Percentiles rank a stretch among this genome's conserved stretches.
Evolutionary conservation across 2,888 invertebrate genomes (phyloP).

Genomic region (Micropterix aruncella): DNA sequence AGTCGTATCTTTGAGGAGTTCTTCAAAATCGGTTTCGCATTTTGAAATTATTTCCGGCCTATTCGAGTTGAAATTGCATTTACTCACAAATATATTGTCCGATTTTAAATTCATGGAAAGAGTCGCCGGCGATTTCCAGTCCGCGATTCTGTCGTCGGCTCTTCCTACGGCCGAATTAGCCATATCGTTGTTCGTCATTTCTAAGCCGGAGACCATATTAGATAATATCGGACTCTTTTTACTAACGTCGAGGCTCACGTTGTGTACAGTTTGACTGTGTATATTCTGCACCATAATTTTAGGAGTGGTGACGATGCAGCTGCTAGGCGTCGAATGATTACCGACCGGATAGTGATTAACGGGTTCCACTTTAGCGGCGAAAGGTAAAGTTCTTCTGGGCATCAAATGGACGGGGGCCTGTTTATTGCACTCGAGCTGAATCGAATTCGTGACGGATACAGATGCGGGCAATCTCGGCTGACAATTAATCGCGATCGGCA

Average conservation of each 20-base stretch:
- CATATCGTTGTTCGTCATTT: not conserved
- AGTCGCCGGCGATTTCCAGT: not conserved
- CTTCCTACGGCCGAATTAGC: too few relatives aligned
- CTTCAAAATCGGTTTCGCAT: slow-evolving; percentile 37
- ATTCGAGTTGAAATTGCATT: slow-evolving; percentile 5
- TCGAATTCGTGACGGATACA: not conserved
- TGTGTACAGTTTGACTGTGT: not conserved
- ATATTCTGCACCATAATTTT: slow-evolving; percentile 1
- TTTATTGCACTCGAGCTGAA: not conserved
- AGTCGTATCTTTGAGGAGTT: slow-evolving; percentile 33
- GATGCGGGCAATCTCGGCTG: not conserved
- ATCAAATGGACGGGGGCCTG: not conserved
- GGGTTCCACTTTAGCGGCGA: too few relatives aligned
- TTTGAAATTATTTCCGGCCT: slow-evolving; percentile 19
- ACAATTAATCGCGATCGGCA: not conserved
- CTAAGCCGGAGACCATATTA: not conserved
- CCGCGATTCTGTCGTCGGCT: not conserved
- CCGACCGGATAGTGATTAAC: not conserved
- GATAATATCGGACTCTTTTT: not conserved
- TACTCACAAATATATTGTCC: slow-evolving; percentile 4
- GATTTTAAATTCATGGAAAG: not conserved
- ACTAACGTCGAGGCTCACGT: slow-evolving; percentile 3
- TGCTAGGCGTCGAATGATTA: not conserved
- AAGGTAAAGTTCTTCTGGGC: not conserved
- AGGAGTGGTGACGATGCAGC: not conserved